These are phyloP conservation scores for Chlorodrepanis virens DNA, from an alignment of 2,113 vertebrate species.

Conservation along the genomic window DNA sequence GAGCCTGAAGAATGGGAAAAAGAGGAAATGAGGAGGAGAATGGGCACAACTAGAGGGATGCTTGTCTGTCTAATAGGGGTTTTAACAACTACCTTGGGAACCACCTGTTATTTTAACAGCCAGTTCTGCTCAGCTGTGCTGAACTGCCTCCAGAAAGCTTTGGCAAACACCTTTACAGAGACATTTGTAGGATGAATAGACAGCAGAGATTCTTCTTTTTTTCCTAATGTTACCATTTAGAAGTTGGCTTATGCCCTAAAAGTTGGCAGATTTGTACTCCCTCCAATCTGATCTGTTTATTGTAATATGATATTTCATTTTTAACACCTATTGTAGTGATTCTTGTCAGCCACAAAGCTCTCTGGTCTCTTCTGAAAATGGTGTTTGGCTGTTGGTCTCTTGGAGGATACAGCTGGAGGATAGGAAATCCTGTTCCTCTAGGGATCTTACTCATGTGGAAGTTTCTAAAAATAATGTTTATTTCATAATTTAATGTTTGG, in stretches of 20 bases:
- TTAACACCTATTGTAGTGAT: neutral
- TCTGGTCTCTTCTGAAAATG: neutral
- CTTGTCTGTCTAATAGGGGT: neutral
- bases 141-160: neutral
- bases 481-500: neutral
- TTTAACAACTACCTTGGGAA: neutral
- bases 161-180: neutral
- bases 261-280: neutral
- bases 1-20: neutral
- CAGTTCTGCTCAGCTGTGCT: neutral
- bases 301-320: neutral
- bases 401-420: neutral
- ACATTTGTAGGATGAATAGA: neutral
- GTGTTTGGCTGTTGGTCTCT: neutral
- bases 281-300: neutral
- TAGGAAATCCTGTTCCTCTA: neutral
- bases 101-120: neutral
- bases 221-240: neutral
- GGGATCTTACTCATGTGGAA: neutral
- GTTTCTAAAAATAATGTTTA: neutral
- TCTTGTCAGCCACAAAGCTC: neutral
- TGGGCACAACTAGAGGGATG: neutral
- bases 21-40: neutral
- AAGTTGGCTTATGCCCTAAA: neutral
- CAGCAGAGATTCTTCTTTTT: neutral